Conservation (phyloP, 2,113 vertebrate species). For the Gadus chalcogrammus region DNA sequence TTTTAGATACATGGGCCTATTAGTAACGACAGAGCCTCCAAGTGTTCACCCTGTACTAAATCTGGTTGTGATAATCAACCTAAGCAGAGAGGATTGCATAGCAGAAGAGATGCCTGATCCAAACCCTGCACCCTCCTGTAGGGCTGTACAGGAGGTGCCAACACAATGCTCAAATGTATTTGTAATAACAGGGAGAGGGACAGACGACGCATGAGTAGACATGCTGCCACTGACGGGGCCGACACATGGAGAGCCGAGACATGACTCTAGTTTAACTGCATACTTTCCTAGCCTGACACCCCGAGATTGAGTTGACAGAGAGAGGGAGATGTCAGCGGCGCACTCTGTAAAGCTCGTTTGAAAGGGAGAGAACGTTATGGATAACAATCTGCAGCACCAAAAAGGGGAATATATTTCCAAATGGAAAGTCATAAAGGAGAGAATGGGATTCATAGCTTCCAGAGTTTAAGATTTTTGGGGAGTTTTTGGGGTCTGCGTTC, state of each 20-base stretch:
- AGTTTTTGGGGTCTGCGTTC: slow-evolving; percentile 31
- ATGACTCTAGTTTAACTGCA: too few relatives aligned
- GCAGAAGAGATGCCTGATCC: slow-evolving; percentile 40
- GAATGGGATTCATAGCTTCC: slow-evolving; percentile 22
- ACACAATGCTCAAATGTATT: too few relatives aligned
- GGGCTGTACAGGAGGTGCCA: slow-evolving; percentile 3
- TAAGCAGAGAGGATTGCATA: slow-evolving; percentile 39
- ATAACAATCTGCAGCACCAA: too few relatives aligned
- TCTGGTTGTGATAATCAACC: slow-evolving; percentile 64
- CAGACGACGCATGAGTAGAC: too few relatives aligned
- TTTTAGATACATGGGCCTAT: slow-evolving; percentile 43
- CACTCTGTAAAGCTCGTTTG: too few relatives aligned
- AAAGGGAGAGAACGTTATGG: too few relatives aligned
- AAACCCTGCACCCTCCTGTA: slow-evolving; percentile 23
- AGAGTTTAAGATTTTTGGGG: not conserved
- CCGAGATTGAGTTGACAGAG: too few relatives aligned
- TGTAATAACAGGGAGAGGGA: too few relatives aligned
- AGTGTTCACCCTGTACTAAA: slow-evolving; percentile 56
- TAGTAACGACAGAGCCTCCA: slow-evolving; percentile 57
- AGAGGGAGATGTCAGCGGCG: too few relatives aligned
- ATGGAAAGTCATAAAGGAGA: slow-evolving; percentile 42
- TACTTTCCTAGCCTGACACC: too few relatives aligned
- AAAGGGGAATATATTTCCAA: slow-evolving; percentile 30
- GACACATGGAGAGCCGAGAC: too few relatives aligned
- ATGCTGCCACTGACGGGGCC: too few relatives aligned